Conservation (phyloP, 92 coral and sea anemone species). For the Paragorgia papillata region DNA sequence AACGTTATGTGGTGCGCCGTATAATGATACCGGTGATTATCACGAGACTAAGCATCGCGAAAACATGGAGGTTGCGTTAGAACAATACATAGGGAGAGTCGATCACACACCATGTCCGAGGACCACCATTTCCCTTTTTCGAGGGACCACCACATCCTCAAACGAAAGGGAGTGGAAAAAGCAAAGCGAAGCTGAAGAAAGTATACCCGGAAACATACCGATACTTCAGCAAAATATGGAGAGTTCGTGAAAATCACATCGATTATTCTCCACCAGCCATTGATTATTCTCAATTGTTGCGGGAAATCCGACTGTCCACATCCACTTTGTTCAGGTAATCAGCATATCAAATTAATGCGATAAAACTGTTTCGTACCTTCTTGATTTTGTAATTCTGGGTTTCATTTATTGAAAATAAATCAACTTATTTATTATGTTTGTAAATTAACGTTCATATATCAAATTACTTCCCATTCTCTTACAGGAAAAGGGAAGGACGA, state of each 20-base stretch:
- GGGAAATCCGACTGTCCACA: too few relatives aligned
- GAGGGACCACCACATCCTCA: too few relatives aligned
- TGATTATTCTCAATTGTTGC: too few relatives aligned
- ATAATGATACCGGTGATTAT: conserved; percentile 16
- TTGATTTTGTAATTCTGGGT: too few relatives aligned
- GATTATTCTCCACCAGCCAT: not conserved
- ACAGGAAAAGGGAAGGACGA: not conserved
- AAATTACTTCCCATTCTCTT: not conserved
- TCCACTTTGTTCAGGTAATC: too few relatives aligned
- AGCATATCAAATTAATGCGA: too few relatives aligned
- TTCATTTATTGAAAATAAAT: too few relatives aligned
- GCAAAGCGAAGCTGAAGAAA: conserved; percentile 8
- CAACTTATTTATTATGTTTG: too few relatives aligned
- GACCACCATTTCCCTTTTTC: conserved; percentile 44
- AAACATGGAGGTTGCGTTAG: conserved; percentile 51
- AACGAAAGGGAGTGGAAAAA: not conserved
- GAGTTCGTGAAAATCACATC: conserved; percentile 3
- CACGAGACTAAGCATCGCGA: conserved; percentile 41
- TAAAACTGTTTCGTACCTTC: too few relatives aligned
- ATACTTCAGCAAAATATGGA: conserved; percentile 2
- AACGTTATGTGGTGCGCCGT: conserved; percentile 51
- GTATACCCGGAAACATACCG: conserved; percentile 3
- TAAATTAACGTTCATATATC: not conserved
- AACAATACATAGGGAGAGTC: conserved; percentile 42
- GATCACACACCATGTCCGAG: conserved; percentile 48